Evolutionary conservation across 2,888 invertebrate species (phyloP).

Genomic region (Andrena flavipes): DNA sequence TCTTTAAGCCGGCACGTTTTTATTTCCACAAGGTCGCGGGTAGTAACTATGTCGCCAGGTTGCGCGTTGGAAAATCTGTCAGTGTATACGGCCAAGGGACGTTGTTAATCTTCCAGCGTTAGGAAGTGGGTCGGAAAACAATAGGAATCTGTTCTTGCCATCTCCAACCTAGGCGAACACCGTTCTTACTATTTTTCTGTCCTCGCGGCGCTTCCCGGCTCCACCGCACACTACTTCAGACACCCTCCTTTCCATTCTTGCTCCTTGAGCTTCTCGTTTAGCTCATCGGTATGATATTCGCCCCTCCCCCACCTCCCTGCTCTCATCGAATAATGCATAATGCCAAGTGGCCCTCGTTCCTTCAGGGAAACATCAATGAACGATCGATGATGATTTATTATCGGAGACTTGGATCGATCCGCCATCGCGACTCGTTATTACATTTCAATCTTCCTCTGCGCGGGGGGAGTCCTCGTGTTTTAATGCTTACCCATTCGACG

Average conservation of each 20-base stretch:
- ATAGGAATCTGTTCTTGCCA: conserved; percentile 70
- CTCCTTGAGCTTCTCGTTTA: conserved; percentile 44
- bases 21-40: conserved; percentile 50
- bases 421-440: conserved; percentile 7
- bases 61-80: conserved; percentile 57
- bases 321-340: conserved; percentile 55
- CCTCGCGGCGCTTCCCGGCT: conserved; percentile 56
- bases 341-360: conserved; percentile 31
- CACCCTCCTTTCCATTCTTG: conserved; percentile 30
- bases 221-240: conserved; percentile 52
- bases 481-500: background rate
- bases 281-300: conserved; percentile 46
- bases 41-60: conserved; percentile 18
- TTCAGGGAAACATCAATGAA: background rate
- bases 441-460: background rate
- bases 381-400: conserved; percentile 32
- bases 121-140: conserved; percentile 81
- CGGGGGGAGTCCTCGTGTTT: background rate
- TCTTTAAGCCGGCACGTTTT: conserved; percentile 10
- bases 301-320: background rate
- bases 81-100: conserved; percentile 63
- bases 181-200: conserved; percentile 62
- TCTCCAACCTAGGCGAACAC: conserved; percentile 48
- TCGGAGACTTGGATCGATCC: conserved; percentile 14
- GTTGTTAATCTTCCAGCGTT: conserved; percentile 78